Conservation (phyloP, 2,113 vertebrate species). For the Austrofundulus limnaeus region DNA sequence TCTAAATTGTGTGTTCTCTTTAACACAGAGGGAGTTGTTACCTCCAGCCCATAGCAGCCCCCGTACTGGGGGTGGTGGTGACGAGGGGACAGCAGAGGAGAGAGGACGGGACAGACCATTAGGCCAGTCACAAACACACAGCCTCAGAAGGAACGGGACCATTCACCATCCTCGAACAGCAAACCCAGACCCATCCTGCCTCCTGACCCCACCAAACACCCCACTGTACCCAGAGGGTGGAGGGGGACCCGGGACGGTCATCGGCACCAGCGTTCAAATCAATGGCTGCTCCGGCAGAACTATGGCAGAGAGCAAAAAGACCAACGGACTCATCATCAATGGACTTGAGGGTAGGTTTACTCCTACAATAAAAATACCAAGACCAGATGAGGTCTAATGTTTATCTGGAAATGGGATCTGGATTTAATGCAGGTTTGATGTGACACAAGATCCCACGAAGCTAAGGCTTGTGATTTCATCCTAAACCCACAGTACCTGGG, state of each 20-base stretch:
- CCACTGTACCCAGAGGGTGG: constrained; percentile 80
- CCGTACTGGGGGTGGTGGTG: constrained; percentile 49
- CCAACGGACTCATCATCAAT: constrained; percentile 75
- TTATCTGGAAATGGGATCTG: too few species aligned
- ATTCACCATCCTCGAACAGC: constrained; percentile 44
- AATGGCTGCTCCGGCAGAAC: constrained; percentile 66
- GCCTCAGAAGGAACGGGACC: constrained; percentile 66
- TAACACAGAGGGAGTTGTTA: constrained; percentile 76
- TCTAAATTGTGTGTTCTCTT: constrained; percentile 10
- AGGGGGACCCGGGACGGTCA: constrained; percentile 49
- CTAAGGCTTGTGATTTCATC: too few species aligned
- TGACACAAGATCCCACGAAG: too few species aligned
- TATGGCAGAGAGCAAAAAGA: constrained; percentile 73
- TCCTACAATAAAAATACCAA: too few species aligned
- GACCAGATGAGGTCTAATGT: too few species aligned
- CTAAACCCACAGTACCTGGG: too few species aligned
- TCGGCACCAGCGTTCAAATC: constrained; percentile 47
- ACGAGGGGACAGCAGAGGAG: constrained; percentile 69
- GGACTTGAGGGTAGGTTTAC: constrained; percentile 82
- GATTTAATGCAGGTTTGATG: too few species aligned
- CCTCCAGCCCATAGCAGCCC: constrained; percentile 62
- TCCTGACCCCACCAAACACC: constrained; percentile 89
- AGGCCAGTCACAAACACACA: constrained; percentile 60
- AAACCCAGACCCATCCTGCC: constrained; percentile 82
- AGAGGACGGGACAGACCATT: constrained; percentile 70